phyloP scores from a whole-genome alignment of 2,797 vertebrate genomes.

The Psittacula derbiana region DNA sequence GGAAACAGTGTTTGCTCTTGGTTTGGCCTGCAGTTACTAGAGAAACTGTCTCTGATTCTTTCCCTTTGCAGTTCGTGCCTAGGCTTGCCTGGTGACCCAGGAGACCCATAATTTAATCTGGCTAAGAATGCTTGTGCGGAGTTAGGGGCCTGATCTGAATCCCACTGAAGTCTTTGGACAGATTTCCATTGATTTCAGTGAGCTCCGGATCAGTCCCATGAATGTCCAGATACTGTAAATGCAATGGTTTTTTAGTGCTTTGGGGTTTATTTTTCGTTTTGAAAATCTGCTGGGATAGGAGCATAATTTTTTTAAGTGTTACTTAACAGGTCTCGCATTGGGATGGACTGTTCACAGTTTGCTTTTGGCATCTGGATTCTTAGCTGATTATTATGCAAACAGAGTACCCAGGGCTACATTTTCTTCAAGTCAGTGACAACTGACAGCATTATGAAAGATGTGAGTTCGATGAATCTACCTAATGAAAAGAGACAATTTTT shows the following conservation, averaged over 20 bases:
- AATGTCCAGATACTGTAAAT: background rate
- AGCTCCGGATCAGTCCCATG: background rate
- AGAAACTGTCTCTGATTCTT: constrained; percentile 69
- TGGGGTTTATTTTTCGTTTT: background rate
- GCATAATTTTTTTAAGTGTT: background rate
- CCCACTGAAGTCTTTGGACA: background rate
- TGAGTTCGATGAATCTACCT: background rate
- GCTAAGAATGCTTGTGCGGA: constrained; percentile 68
- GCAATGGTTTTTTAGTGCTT: background rate
- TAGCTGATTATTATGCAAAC: background rate
- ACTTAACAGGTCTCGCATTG: background rate
- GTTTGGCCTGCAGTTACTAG: constrained; percentile 75
- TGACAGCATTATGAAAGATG: background rate
- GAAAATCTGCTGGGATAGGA: background rate
- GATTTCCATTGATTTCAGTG: background rate
- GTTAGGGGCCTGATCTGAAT: constrained; percentile 37
- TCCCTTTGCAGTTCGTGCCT: constrained; percentile 66
- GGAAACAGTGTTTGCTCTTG: constrained; percentile 47
- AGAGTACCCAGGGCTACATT: background rate
- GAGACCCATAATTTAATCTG: constrained; percentile 77
- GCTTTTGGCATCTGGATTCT: background rate
- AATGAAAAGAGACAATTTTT: background rate
- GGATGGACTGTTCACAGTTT: background rate
- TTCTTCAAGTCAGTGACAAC: background rate
- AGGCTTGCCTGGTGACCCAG: constrained; percentile 76